These are phyloP conservation scores for Achatina immaculata DNA, from an alignment of 1,140 invertebrate species.

Conservation along the genomic window DNA sequence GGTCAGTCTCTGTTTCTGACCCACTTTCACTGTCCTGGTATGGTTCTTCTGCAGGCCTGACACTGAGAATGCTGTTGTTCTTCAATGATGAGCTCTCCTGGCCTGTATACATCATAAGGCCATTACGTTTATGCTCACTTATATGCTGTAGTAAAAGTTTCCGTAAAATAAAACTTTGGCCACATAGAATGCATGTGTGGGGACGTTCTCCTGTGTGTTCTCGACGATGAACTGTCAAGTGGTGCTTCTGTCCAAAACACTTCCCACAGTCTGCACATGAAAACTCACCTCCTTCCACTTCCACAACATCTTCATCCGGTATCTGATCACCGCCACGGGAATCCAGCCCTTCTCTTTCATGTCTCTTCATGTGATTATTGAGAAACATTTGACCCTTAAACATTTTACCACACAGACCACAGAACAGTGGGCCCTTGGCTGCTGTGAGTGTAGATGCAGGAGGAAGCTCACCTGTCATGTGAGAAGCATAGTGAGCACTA, in stretches of 20 bases:
- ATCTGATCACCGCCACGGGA: constrained; percentile 26
- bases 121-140: constrained; percentile 21
- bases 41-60: background rate
- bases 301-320: constrained; percentile 39
- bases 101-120: constrained; percentile 25
- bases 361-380: constrained; percentile 45
- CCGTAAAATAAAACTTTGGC: constrained; percentile 34
- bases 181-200: constrained; percentile 41
- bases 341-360: constrained; percentile 35
- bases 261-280: constrained; percentile 40
- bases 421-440: constrained; percentile 37
- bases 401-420: constrained; percentile 44
- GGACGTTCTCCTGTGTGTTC: constrained; percentile 38
- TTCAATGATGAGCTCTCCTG: background rate
- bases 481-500: constrained; percentile 29
- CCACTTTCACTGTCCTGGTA: constrained; percentile 27
- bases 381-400: constrained; percentile 44
- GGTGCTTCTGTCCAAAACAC: constrained; percentile 38
- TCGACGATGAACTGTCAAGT: constrained; percentile 38
- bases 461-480: constrained; percentile 4
- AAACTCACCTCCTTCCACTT: constrained; percentile 40
- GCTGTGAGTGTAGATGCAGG: background rate
- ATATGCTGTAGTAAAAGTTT: constrained; percentile 29
- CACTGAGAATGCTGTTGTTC: background rate
- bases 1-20: constrained; percentile 32